A percentile compares a stretch with the other conserved stretches of the same genome.
Evolutionary conservation across 2,797 vertebrate genomes (phyloP).

Genomic region (Myotis myotis): DNA sequence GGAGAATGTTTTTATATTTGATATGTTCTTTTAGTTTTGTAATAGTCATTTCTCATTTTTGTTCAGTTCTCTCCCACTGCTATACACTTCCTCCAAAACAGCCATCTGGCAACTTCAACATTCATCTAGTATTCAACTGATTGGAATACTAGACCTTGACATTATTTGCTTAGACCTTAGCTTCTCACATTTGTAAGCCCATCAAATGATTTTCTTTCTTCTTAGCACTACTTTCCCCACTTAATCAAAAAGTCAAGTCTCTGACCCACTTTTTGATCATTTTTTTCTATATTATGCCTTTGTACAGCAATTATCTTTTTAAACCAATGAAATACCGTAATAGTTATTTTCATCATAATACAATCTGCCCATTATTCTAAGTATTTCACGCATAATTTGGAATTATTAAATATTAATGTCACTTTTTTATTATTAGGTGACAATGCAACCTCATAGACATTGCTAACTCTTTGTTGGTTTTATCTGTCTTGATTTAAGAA

Average conservation of each 20-base stretch:
- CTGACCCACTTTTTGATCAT: background rate
- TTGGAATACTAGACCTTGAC: background rate
- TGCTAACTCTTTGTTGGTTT: background rate
- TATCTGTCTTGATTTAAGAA: background rate
- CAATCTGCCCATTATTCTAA: background rate
- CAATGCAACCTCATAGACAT: background rate
- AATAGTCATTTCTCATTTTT: background rate
- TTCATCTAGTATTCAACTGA: background rate
- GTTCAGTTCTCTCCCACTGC: background rate
- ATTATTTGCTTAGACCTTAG: background rate
- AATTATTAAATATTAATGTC: background rate
- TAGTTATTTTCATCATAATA: background rate
- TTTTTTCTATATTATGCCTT: background rate
- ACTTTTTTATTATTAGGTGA: background rate
- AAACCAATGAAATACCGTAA: accelerated
- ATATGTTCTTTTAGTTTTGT: background rate
- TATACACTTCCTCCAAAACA: background rate
- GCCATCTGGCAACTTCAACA: background rate
- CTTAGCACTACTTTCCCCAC: background rate
- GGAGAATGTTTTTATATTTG: background rate
- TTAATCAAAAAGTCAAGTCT: background rate
- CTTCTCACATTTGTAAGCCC: background rate
- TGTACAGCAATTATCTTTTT: background rate
- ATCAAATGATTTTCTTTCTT: background rate
- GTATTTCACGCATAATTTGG: background rate